These are phyloP conservation scores for Dendrocincla tyrannina DNA, from an alignment of 2,797 vertebrate species.

Conservation along the genomic window DNA sequence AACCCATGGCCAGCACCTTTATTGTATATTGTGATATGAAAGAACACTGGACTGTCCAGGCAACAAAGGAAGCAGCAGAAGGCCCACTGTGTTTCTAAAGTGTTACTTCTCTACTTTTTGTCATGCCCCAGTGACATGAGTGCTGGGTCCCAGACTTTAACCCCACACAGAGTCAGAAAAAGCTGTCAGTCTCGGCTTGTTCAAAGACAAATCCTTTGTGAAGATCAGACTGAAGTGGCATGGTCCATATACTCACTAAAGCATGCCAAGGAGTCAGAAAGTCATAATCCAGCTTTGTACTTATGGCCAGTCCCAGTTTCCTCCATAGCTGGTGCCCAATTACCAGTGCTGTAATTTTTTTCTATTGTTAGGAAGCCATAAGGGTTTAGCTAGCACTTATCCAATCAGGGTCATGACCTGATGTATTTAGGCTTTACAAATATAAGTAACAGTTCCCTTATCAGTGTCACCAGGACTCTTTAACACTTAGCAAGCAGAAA, in stretches of 20 bases:
- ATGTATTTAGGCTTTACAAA: constrained; percentile 75
- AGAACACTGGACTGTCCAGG: constrained; percentile 76
- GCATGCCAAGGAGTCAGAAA: constrained; percentile 76
- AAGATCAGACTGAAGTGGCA: constrained; percentile 78
- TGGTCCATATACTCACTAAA: constrained; percentile 78
- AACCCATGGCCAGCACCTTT: constrained; percentile 76
- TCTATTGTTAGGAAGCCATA: constrained; percentile 69
- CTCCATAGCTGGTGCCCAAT: constrained; percentile 60
- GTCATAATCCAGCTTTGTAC: constrained; percentile 74
- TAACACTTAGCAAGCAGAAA: constrained; percentile 81
- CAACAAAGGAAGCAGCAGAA: constrained; percentile 82
- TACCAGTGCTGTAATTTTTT: constrained; percentile 65
- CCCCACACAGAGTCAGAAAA: constrained; percentile 77
- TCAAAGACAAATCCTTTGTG: constrained; percentile 80
- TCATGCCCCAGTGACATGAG: constrained; percentile 84
- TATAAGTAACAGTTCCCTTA: constrained; percentile 80
- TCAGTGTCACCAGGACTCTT: constrained; percentile 77
- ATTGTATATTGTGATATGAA: constrained; percentile 80
- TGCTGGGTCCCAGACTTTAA: constrained; percentile 73
- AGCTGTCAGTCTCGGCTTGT: constrained; percentile 81
- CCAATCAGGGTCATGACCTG: constrained; percentile 81
- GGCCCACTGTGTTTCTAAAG: constrained; percentile 74
- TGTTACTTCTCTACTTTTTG: constrained; percentile 74
- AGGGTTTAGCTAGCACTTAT: constrained; percentile 66
- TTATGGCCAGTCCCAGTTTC: constrained; percentile 74